Evolutionary conservation across 2,113 vertebrate genomes (phyloP), one percentile per base, ranked within the genome.

Genomic region (Nothobranchius furzeri): DNA sequence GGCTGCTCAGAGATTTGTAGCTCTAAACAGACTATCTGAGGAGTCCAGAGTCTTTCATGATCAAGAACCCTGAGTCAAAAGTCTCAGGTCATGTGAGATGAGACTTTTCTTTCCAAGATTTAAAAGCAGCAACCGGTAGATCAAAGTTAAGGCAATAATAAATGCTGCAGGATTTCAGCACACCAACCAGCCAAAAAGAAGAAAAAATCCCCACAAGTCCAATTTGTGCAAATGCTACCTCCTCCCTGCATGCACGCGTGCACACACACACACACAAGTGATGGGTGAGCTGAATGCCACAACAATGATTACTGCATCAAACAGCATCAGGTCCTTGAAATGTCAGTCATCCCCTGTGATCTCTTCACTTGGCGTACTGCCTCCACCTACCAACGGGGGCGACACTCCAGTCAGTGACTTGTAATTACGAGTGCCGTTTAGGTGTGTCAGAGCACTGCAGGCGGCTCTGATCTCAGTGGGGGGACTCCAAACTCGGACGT

Each of bases 381-480:
- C 58, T 61, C 73, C 65, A 3, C 66, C 78, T 65, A 73, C 79
- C 76, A 75, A 56, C 52, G 24, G 79, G 75, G 70, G 77, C 73
- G 58, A 70, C 62, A 51, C 63, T 37, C 17, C 3, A 55, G 55
- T 56, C 45, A 12, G 9, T 8, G 63, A 49, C 83, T 74, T 72
- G 75, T 81, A 78, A 88, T 87, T 87, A 78, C 58, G 64, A 68
- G 69, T 17, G 42, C 25, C 42, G 25, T 68, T 84, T 66, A 82
- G 82, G 76, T 84, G 68, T 53, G 37, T 78, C 71, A 50, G 75
- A 78, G 64, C 40, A 1, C 74, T 8, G 55, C 64, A 69, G 64
- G 78, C 54, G 10, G 47, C 75, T 87, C 74, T 87, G 79, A 83
- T 87, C 86, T 83, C 82, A 58, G 81, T 8, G 15, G 72, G 80